Percentiles rank a stretch among this genome's conserved stretches.
Conservation (phyloP, 2,797 vertebrate species). For the Thunnus albacares region DNA sequence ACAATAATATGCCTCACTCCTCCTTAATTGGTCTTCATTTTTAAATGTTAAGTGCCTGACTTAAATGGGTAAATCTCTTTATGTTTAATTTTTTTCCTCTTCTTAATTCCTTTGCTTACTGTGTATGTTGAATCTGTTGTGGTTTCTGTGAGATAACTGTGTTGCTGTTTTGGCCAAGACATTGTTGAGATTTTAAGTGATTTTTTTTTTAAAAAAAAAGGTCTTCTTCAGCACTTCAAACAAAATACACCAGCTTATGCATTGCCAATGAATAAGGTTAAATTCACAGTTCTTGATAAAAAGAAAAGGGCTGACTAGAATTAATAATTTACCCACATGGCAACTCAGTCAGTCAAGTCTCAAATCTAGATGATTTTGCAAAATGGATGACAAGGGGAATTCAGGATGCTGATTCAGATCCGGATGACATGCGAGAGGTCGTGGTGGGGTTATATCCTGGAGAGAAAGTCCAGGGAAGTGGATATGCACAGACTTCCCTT, state of each 20-base stretch:
- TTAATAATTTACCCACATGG: slow-evolving; percentile 14
- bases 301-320: not conserved
- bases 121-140: not conserved
- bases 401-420: slow-evolving; percentile 76
- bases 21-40: not conserved
- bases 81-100: not conserved
- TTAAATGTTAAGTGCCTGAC: not conserved
- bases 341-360: not conserved
- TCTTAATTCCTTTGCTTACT: not conserved
- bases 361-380: slow-evolving; percentile 24
- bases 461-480: slow-evolving; percentile 58
- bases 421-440: slow-evolving; percentile 65
- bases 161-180: not conserved
- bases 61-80: not conserved
- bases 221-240: no score
- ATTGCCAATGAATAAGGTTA: not conserved
- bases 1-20: not conserved
- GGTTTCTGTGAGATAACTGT: not conserved
- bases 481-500: slow-evolving; percentile 56
- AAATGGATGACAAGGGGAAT: slow-evolving; percentile 50
- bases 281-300: not conserved
- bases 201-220: no score
- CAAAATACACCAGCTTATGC: not conserved
- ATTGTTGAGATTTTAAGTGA: not conserved
- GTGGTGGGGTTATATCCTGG: slow-evolving; percentile 75